Base-by-base conservation (phyloP, 30 jellyfish, hydroid and myxozoan species). In the Aurelia coerulea region DNA sequence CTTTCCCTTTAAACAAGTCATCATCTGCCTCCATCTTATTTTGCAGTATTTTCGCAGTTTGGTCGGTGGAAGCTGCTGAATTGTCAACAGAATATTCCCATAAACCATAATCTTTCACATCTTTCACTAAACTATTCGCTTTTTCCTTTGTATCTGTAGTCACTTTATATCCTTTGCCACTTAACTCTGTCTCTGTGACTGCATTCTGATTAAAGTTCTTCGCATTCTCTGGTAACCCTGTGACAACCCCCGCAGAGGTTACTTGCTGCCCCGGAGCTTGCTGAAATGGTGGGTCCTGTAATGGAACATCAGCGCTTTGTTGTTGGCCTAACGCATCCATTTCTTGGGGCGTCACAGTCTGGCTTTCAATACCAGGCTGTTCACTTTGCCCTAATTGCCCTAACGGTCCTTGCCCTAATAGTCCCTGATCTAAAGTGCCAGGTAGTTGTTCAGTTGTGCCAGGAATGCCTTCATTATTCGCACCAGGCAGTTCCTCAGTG, bases 31-130 rank as follows among this genome's bases (percentile, higher is more conserved):
- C 68, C 64, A 84, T 34, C 69, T 84, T 84, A 31, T 11, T 84
- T 32, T 84, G 93, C 49, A 84, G 84, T 5, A 84, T 52, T 76
- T 78, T 86, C 62, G 95, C 95, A 65, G 95, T 86, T 73, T 76
- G 89, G 46, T 86, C 95, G 32, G 90, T 86, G 56, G 89, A 76
- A 19, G 85, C 79, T 8, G 90, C 95, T 1, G 96, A 68, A 83
- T 94, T 88, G 41, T 88, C 98, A 41, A 88, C 64, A 74, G 97
- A 75, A 64, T 94, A 94, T 73, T 94, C 98, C 95, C 97, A 88
- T 66, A 94, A 60, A 3, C 97, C 97, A 84, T 73, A 94, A 29
- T 85, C 72, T 62, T 85, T 86, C 1, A 94, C 95, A 74, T 94
- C 97, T 31, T 92, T 89, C 19, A 82, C 97, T 62, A 94, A 79